Base-by-base conservation (phyloP, 2,797 vertebrate genomes). In the Dermochelys coriacea region DNA sequence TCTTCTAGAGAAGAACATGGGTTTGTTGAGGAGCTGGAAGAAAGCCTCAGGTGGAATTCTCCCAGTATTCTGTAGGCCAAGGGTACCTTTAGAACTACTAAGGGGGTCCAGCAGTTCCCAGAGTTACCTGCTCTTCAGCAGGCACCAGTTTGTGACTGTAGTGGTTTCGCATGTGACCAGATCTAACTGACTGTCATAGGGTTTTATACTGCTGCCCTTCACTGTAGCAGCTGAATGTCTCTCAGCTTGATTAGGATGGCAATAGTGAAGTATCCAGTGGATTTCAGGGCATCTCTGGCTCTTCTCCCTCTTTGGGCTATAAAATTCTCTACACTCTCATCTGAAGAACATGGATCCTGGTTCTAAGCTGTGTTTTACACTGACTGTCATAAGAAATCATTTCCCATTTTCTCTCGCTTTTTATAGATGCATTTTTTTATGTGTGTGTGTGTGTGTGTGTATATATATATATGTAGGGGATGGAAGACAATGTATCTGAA, bases 391-490 rank as follows among this genome's bases (percentile, higher is more conserved):
- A 41, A 87, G 74, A 45, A 75, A 10, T 50, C 19, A 16, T 85
- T 93, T 81, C 45, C 31, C 74, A 2, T 80, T 50, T 85, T 9
- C 5, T 85, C 6, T 34, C 34, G 52, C 57, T 31, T 84, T 45
- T 71, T 50, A 11, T 54, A 84, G 37, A 88, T 27, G 55, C 2
- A 45, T 47, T 80, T 0, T 4, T 34, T 83, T n/a, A n/a, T n/a
- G n/a, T n/a, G n/a, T n/a, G n/a, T n/a, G n/a, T n/a, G n/a, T n/a
- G n/a, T n/a, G n/a, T n/a, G n/a, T n/a, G 12, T 91, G 1, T 61
- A 11, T 93, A 1, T 93, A 3, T 89, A 2, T 86, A 3, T 91
- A 12, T 90, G 5, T 86, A 98, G 98, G 98, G 95, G 15, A 37
- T 29, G 51, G 96, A 97, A 94, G 97, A 97, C 19, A 74, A 5